Percentiles rank a stretch among this genome's conserved stretches.
These are phyloP conservation scores for Leptopilina clavipes DNA, from an alignment of 1,140 invertebrate species.

Conservation along the genomic window DNA sequence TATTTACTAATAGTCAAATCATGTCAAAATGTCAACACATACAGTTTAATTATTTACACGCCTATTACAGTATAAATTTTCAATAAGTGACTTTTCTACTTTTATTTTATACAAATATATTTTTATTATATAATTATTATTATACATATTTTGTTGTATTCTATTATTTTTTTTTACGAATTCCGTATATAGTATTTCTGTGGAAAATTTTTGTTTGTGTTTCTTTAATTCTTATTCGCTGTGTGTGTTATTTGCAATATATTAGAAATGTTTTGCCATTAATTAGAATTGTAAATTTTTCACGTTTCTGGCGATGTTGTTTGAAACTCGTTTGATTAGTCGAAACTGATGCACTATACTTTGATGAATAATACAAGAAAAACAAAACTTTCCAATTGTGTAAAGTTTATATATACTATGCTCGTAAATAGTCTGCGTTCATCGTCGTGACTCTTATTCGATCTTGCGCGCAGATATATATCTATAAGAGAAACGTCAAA, in stretches of 20 bases:
- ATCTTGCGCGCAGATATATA: not conserved
- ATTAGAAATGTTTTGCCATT: not conserved
- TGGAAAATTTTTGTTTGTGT: not conserved
- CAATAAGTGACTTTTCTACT: too few species aligned
- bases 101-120: too few species aligned
- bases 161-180: too few species aligned
- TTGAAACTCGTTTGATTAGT: conserved; percentile 25
- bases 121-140: too few species aligned
- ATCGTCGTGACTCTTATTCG: not conserved
- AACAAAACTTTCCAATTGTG: conserved; percentile 34
- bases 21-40: not conserved
- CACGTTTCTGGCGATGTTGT: conserved; percentile 13
- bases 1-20: not conserved
- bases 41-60: not conserved
- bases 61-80: not conserved
- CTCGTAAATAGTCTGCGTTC: not conserved
- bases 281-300: conserved; percentile 28
- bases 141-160: too few species aligned
- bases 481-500: conserved; percentile 1
- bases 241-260: not conserved
- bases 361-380: conserved; percentile 34
- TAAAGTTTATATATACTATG: not conserved
- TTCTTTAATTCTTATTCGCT: not conserved
- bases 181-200: not conserved
- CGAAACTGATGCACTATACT: conserved; percentile 30